phyloP scores from a whole-genome alignment of 2,888 invertebrate species.

The Poecilus cupreus region DNA sequence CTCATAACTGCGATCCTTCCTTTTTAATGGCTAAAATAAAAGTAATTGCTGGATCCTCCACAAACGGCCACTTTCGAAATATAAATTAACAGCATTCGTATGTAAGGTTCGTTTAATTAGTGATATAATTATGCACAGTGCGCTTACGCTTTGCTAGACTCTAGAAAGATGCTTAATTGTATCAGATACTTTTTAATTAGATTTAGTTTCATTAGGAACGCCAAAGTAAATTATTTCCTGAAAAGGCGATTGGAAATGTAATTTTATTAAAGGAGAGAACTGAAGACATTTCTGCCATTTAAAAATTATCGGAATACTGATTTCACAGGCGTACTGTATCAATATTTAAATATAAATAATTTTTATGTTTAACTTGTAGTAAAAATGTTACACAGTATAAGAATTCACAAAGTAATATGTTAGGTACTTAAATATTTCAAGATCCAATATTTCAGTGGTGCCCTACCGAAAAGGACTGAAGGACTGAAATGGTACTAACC shows the following conservation, averaged over 20 bases:
- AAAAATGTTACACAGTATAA: too few relatives aligned
- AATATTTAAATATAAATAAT: too few relatives aligned
- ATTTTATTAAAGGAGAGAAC: not conserved
- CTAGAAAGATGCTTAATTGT: not conserved
- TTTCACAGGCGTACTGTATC: too few relatives aligned
- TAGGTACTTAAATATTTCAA: too few relatives aligned
- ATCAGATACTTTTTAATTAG: slow-evolving; percentile 17
- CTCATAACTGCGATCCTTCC: slow-evolving; percentile 9
- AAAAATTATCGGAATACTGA: too few relatives aligned
- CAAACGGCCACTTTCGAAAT: slow-evolving; percentile 16
- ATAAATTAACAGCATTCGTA: slow-evolving; percentile 29
- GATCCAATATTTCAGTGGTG: too few relatives aligned
- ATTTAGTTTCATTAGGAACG: slow-evolving; percentile 14
- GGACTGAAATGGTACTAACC: too few relatives aligned
- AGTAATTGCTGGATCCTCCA: slow-evolving; percentile 1
- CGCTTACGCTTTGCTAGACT: not conserved
- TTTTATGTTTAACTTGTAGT: too few relatives aligned
- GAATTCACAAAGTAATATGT: too few relatives aligned
- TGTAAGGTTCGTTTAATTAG: slow-evolving; percentile 17
- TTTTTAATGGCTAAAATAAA: slow-evolving; percentile 20
- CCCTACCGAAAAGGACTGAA: too few relatives aligned
- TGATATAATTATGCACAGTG: slow-evolving; percentile 10
- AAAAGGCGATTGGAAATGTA: slow-evolving; percentile 10
- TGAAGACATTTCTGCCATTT: not conserved
- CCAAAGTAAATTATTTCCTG: slow-evolving; percentile 16